phyloP scores from a whole-genome alignment of 2,113 vertebrate species.

The Neofelis nebulosa region DNA sequence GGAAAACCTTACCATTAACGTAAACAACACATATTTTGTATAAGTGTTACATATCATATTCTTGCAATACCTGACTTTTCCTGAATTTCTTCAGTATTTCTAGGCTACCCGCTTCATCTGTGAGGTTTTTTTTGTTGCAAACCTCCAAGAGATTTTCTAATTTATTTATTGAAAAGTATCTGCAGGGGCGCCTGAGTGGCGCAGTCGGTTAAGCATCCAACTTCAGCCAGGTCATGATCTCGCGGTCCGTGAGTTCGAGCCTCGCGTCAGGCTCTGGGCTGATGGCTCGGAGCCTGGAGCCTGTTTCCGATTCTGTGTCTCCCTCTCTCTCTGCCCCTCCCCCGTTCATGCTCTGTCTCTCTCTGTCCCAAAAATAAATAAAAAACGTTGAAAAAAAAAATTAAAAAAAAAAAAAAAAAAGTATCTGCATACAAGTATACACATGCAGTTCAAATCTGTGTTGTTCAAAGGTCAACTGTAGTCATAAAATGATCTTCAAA shows the following conservation, averaged over 20 bases:
- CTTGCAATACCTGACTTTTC: background rate
- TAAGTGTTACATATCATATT: background rate
- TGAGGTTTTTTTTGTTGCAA: background rate
- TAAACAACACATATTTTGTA: background rate
- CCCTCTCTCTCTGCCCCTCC: too few species aligned
- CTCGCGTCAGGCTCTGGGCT: too few species aligned
- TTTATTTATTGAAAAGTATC: background rate
- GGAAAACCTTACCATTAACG: background rate
- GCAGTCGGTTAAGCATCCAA: too few species aligned
- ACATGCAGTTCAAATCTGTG: background rate
- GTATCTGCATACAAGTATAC: background rate
- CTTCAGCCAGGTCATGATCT: too few species aligned
- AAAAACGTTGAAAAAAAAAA: too few species aligned
- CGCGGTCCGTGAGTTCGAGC: too few species aligned
- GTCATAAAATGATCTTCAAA: background rate
- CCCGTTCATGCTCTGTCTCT: too few species aligned
- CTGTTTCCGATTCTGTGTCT: too few species aligned
- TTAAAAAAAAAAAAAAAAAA: background rate
- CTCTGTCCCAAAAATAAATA: too few species aligned
- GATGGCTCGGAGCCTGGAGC: too few species aligned
- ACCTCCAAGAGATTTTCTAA: background rate
- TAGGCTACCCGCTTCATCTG: background rate
- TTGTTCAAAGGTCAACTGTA: background rate
- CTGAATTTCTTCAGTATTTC: background rate
- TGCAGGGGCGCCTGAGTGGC: background rate